Evolutionary conservation across 2,113 vertebrate genomes (phyloP).

Genomic region (Toxostoma redivivum): DNA sequence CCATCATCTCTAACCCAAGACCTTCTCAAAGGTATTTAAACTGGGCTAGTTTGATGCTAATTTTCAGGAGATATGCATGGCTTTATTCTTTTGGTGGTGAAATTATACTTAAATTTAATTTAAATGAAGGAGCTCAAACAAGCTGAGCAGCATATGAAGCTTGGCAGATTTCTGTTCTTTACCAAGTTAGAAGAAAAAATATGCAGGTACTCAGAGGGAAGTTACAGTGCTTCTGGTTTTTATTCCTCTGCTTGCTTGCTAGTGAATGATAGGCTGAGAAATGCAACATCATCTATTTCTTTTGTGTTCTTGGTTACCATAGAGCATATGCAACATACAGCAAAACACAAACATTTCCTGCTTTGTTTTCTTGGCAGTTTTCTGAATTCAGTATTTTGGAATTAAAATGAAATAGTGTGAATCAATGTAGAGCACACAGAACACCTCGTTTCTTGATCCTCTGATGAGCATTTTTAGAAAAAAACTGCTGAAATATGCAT

Average conservation of each 20-base stretch:
- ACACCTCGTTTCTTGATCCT: slow-evolving; percentile 49
- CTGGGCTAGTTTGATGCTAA: not conserved
- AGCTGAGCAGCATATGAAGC: not conserved
- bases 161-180: not conserved
- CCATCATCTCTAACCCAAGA: not conserved
- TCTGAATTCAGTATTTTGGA: slow-evolving; percentile 53
- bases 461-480: slow-evolving; percentile 66
- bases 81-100: not conserved
- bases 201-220: not conserved
- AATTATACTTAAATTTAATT: not conserved
- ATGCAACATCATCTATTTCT: slow-evolving; percentile 59
- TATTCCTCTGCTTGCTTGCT: not conserved
- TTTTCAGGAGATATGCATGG: not conserved
- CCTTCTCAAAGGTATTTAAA: not conserved
- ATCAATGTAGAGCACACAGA: slow-evolving; percentile 43
- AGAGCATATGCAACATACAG: slow-evolving; percentile 25
- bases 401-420: slow-evolving; percentile 57
- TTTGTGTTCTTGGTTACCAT: slow-evolving; percentile 47
- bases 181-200: not conserved
- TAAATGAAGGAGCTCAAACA: not conserved
- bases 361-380: slow-evolving; percentile 51
- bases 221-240: not conserved
- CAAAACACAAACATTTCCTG: slow-evolving; percentile 53
- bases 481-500: slow-evolving; percentile 65
- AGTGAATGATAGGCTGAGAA: slow-evolving; percentile 29